Percentiles rank a stretch among this genome's conserved stretches.
phyloP scores from a whole-genome alignment of 2,113 vertebrate genomes.

The Pao palembangensis region DNA sequence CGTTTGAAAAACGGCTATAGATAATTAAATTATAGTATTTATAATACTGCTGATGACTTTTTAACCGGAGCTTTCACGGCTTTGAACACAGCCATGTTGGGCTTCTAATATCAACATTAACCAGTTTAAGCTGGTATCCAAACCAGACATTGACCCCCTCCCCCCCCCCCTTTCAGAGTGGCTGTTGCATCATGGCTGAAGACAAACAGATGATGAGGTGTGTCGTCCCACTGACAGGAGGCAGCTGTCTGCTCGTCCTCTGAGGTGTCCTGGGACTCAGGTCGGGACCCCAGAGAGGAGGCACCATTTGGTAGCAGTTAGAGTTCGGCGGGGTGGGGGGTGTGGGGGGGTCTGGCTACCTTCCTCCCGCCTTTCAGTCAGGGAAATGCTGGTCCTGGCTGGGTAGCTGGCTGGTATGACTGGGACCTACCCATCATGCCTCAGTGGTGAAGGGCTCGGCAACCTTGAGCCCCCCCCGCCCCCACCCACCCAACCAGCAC shows the following conservation, averaged over 20 bases:
- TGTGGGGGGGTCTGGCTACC: neutral
- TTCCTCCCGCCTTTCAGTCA: slow-evolving; percentile 57
- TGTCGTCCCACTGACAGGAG: slow-evolving; percentile 69
- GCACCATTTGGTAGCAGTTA: slow-evolving; percentile 79
- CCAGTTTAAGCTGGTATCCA: too few relatives aligned
- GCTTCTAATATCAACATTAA: too few relatives aligned
- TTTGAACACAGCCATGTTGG: too few relatives aligned
- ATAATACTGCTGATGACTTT: too few relatives aligned
- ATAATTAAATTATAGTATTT: too few relatives aligned
- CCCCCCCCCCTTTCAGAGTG: too few relatives aligned
- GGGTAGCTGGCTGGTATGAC: slow-evolving; percentile 29
- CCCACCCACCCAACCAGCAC: slow-evolving; percentile 18
- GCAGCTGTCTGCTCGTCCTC: slow-evolving; percentile 76
- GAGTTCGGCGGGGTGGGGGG: slow-evolving; percentile 59
- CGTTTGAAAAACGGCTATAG: too few relatives aligned
- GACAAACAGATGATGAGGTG: slow-evolving; percentile 31
- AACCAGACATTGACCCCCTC: too few relatives aligned
- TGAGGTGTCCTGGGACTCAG: slow-evolving; percentile 70
- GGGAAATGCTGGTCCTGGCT: slow-evolving; percentile 47
- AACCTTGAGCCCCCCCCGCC: slow-evolving; percentile 65
- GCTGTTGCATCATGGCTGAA: neutral
- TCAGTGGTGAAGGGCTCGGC: slow-evolving; percentile 62
- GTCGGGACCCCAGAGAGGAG: slow-evolving; percentile 70
- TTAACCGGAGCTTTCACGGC: too few relatives aligned
- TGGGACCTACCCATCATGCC: slow-evolving; percentile 63